Conservation (phyloP, 2,797 vertebrate species). For the Melanogrammus aeglefinus region DNA sequence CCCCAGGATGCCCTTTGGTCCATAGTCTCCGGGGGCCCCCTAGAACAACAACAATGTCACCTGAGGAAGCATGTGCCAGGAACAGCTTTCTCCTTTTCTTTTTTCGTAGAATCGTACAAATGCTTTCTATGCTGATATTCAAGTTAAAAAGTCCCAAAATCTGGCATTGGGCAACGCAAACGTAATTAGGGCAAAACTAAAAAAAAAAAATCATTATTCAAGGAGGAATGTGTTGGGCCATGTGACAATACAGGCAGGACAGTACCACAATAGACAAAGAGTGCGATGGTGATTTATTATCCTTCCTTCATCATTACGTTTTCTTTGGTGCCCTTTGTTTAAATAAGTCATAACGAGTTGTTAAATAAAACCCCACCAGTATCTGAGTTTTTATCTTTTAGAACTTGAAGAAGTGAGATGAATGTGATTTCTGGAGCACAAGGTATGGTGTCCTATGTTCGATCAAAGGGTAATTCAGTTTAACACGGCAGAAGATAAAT, state of each 20-base stretch:
- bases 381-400: not conserved
- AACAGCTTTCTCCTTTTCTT: not conserved
- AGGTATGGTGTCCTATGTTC: not conserved
- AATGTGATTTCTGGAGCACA: not conserved
- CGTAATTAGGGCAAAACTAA: not conserved
- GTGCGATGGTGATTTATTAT: not conserved
- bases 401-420: not conserved
- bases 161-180: not conserved
- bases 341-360: not conserved
- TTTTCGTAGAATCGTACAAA: not conserved
- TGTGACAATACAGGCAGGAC: not conserved
- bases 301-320: not conserved
- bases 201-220: not conserved
- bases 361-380: not conserved
- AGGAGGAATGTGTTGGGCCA: not conserved
- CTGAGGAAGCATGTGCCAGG: not conserved
- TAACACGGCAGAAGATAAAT: not conserved
- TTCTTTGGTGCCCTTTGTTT: not conserved
- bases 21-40: conserved; percentile 89
- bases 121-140: not conserved
- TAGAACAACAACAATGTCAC: conserved; percentile 48
- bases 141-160: not conserved
- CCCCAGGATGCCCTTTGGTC: conserved; percentile 89
- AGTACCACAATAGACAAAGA: not conserved
- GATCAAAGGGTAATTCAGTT: not conserved